Evolutionary conservation across 2,888 invertebrate genomes (phyloP).

Genomic region (Eilema caniola): DNA sequence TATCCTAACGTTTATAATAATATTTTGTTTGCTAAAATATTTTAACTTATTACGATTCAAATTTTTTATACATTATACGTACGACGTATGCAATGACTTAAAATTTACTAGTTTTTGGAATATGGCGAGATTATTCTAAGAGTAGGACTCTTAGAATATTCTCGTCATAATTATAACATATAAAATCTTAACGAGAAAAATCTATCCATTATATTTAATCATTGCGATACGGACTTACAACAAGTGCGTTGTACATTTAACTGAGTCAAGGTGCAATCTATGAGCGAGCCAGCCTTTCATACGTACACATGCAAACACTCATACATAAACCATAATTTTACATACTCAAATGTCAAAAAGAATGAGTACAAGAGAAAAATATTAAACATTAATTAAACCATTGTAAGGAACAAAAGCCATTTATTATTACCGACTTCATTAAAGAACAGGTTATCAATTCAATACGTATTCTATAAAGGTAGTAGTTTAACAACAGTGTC

Average conservation of each 20-base stretch:
- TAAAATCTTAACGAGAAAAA: background rate
- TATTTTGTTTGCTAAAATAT: background rate
- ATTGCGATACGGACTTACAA: background rate
- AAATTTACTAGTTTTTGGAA: background rate
- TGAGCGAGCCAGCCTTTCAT: background rate
- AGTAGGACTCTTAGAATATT: background rate
- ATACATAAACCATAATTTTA: background rate
- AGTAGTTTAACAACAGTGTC: background rate
- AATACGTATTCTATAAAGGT: background rate
- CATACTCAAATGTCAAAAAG: constrained; percentile 3
- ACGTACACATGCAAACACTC: background rate
- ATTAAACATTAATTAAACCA: constrained; percentile 1
- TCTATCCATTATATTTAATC: background rate
- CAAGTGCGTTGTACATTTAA: background rate
- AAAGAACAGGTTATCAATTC: constrained; percentile 1
- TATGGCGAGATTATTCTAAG: too few species aligned
- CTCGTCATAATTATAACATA: background rate
- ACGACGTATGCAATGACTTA: background rate
- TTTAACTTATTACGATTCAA: background rate
- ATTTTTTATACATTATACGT: background rate
- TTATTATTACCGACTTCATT: background rate
- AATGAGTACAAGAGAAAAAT: background rate
- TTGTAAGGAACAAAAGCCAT: constrained; percentile 2
- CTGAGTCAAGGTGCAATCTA: background rate
- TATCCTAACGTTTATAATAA: too few species aligned